Base-by-base conservation (phyloP, 2,797 vertebrate genomes). In the Manis crassicaudata region DNA sequence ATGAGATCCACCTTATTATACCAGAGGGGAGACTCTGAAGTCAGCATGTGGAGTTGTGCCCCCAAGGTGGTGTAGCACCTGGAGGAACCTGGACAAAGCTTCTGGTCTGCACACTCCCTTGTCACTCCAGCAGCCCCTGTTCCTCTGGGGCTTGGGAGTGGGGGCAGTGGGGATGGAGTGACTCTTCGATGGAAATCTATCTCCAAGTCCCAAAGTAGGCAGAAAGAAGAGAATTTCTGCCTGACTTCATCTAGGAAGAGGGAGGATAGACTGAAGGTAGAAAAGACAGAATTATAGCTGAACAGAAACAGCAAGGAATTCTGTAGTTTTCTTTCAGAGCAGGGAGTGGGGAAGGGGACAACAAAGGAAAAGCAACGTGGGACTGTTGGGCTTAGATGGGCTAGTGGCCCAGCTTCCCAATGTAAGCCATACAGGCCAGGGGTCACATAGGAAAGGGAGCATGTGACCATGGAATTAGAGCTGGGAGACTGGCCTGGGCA, bases 341-440 rank as follows among this genome's bases (percentile, higher is more conserved):
- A 88, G 79, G 70, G 60, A 52, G 76, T n/a, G 73, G 81, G 73
- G 88, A 70, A 37, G 35, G n/a, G n/a, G 35, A 85, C 62, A 68
- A 90, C 35, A 70, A 80, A 90, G 85, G 40, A 92, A 90, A 68
- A 65, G 65, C n/a, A 52, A 76, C 50, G 10, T 65, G 63, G 52
- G 40, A 67, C 70, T n/a, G 40, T 35, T 82, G 73, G 81, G 50
- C 89, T 91, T 77, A 68, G 52, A 84, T 20, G 86, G 35, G 7
- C 68, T 80, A 32, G 68, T 76, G 80, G 62, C 67, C 52, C 87
- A 67, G 29, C 87, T 96, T 88, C 90, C 72, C 81, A 92, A 25
- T 23, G 46, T 86, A 95, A 96, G 95, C 95, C 96, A 95, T 52
- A 60, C 20, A 96, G 60, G 50, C 82, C 77, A 81, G 77, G 77